These are phyloP conservation scores for Nansenia antarctica DNA, from an alignment of 2,113 vertebrate genomes.

Conservation along the genomic window DNA sequence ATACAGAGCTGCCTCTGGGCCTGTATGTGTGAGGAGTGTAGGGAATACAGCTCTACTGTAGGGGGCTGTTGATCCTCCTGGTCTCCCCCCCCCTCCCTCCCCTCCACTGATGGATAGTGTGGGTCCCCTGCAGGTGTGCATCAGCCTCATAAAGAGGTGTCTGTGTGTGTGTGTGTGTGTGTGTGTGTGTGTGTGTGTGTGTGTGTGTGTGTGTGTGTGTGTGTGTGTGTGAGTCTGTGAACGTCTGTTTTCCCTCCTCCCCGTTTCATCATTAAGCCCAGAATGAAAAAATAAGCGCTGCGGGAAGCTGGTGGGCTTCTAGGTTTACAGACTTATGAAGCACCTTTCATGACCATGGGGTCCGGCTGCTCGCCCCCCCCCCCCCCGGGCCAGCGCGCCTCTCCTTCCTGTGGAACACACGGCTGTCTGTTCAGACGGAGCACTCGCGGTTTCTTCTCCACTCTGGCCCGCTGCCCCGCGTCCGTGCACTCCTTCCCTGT, in stretches of 20 bases:
- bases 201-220: no score
- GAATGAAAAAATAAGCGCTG: conserved; percentile 63
- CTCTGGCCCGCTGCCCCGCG: conserved; percentile 7
- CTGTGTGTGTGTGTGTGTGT: no score
- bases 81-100: conserved; percentile 32
- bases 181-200: no score
- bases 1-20: conserved; percentile 12
- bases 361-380: neutral
- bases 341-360: conserved; percentile 65
- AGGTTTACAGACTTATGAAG: conserved; percentile 72
- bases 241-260: conserved; percentile 57
- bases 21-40: conserved; percentile 36
- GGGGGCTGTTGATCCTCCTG: conserved; percentile 31
- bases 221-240: no score
- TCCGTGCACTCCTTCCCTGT: conserved; percentile 1
- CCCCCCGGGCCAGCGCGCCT: neutral
- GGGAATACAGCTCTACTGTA: conserved; percentile 45
- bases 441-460: conserved; percentile 20
- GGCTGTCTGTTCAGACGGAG: conserved; percentile 35
- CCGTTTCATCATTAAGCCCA: conserved; percentile 65
- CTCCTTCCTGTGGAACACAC: conserved; percentile 32
- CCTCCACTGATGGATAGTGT: conserved; percentile 38
- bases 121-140: conserved; percentile 68
- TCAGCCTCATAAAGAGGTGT: conserved; percentile 69
- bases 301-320: conserved; percentile 47